These are phyloP conservation scores for Bambusicola thoracicus DNA, from an alignment of 2,113 vertebrate genomes.

Conservation along the genomic window DNA sequence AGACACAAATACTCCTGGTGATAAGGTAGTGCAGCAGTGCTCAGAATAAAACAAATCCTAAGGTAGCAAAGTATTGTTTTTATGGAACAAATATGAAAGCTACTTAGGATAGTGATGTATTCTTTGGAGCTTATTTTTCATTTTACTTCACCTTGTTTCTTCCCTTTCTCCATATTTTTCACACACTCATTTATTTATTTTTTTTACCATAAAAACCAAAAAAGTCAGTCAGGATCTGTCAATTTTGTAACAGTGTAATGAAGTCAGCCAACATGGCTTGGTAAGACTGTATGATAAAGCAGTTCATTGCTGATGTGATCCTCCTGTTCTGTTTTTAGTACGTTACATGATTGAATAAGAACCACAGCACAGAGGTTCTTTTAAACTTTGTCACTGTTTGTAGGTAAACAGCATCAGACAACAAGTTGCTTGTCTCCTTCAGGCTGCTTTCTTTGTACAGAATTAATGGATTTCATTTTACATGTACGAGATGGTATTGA, in stretches of 20 bases:
- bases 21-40: background rate
- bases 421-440: background rate
- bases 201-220: background rate
- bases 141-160: background rate
- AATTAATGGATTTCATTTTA: background rate
- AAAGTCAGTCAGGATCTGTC: background rate
- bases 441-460: background rate
- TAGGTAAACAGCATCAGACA: background rate
- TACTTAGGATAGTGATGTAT: background rate
- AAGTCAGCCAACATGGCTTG: background rate
- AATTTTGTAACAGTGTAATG: background rate
- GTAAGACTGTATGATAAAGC: background rate
- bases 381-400: background rate
- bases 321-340: background rate
- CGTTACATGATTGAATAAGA: background rate
- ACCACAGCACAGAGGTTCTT: background rate
- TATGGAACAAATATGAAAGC: background rate
- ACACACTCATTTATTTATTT: background rate
- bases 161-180: background rate
- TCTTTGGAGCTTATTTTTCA: background rate
- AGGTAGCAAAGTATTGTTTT: background rate
- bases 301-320: background rate
- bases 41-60: background rate
- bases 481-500: background rate
- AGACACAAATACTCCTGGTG: background rate